Percentiles rank a stretch among this genome's conserved stretches.
Evolutionary conservation across 2,113 vertebrate genomes (phyloP).

Genomic region (Oryzias woworae): DNA sequence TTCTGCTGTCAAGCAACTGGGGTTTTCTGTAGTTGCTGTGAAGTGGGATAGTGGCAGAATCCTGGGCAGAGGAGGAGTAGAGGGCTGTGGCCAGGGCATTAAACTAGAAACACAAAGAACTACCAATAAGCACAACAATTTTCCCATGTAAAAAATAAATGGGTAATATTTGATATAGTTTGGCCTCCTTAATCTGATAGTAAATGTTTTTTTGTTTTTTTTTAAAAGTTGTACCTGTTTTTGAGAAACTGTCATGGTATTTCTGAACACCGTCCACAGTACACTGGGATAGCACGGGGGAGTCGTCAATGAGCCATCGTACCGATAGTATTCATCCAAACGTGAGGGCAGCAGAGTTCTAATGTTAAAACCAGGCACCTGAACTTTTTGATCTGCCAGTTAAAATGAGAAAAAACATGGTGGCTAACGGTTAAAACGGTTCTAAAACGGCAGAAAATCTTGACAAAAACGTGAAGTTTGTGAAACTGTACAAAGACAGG

Average conservation of each 20-base stretch:
- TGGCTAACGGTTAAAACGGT: neutral
- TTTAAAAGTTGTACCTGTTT: conserved; percentile 79
- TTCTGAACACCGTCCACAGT: conserved; percentile 91
- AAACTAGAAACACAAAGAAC: conserved; percentile 75
- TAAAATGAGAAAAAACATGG: neutral
- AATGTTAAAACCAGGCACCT: conserved; percentile 85
- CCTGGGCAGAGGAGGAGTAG: conserved; percentile 79
- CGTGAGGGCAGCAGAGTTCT: conserved; percentile 81
- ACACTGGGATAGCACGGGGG: conserved; percentile 93
- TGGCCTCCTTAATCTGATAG: neutral
- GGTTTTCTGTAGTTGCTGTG: conserved; percentile 84
- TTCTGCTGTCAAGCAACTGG: conserved; percentile 81
- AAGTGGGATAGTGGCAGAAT: conserved; percentile 78
- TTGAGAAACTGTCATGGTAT: conserved; percentile 82
- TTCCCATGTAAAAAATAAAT: neutral
- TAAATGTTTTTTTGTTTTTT: neutral
- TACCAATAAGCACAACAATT: neutral
- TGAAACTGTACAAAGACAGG: no score
- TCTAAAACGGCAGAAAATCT: no score
- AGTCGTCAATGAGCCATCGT: conserved; percentile 92
- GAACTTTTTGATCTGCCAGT: conserved; percentile 79
- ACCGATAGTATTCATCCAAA: conserved; percentile 89
- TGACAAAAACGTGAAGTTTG: no score
- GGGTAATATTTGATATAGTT: neutral
- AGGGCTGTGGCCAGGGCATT: conserved; percentile 81